Conservation (phyloP, 37 sponge, comb jelly and placozoan species). For the Amphimedon queenslandica region DNA sequence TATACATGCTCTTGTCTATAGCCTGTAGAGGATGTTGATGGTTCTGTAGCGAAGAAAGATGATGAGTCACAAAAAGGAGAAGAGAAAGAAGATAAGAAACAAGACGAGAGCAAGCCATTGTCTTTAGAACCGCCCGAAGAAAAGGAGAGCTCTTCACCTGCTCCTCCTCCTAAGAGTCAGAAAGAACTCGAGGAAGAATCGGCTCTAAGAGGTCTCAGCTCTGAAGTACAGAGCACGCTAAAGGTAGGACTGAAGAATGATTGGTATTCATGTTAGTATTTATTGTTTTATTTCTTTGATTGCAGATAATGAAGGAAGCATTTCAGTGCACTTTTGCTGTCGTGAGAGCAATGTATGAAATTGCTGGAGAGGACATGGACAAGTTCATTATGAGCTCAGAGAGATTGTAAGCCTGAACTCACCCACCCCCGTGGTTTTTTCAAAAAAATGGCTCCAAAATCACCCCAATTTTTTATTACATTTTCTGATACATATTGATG, state of each 20-base stretch:
- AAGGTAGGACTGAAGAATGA: too few species aligned
- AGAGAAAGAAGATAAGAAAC: neutral
- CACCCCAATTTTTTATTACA: too few species aligned
- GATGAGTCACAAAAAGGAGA: neutral
- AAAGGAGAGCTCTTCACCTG: neutral
- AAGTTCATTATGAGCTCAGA: constrained; percentile 58
- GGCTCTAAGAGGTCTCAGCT: constrained; percentile 32
- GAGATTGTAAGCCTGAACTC: constrained; percentile 33
- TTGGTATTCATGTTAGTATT: too few species aligned
- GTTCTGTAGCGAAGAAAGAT: constrained; percentile 15
- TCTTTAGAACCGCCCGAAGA: neutral
- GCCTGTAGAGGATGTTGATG: constrained; percentile 21
- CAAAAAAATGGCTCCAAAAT: too few species aligned
- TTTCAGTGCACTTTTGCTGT: constrained; percentile 67
- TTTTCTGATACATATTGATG: too few species aligned
- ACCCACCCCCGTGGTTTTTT: neutral
- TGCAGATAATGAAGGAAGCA: constrained; percentile 63
- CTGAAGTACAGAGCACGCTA: constrained; percentile 30
- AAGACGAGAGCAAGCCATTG: neutral
- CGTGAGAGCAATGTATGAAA: constrained; percentile 70
- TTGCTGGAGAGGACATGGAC: constrained; percentile 39
- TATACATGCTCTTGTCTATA: neutral
- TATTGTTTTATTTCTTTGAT: neutral
- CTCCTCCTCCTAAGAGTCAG: neutral
- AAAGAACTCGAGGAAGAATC: constrained; percentile 8